phyloP scores from a whole-genome alignment of 2,888 invertebrate species.

The Euzophera pinguis region DNA sequence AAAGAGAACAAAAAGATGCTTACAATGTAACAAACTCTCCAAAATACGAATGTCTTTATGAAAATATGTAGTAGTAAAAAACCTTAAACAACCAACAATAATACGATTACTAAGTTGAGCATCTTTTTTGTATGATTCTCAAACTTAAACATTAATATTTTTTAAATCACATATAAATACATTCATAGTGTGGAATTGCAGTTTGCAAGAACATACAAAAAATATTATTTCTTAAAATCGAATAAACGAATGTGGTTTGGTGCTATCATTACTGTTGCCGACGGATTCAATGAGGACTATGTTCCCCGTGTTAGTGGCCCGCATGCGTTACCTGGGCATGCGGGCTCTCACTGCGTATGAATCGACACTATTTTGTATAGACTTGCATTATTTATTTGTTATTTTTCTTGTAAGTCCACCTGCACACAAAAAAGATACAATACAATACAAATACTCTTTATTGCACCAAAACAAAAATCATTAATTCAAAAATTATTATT shows the following conservation, averaged over 20 bases:
- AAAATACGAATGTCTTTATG: slow-evolving; percentile 6
- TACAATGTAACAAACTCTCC: not conserved
- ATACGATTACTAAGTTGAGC: slow-evolving; percentile 33
- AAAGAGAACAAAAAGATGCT: too few relatives aligned
- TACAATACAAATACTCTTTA: too few relatives aligned
- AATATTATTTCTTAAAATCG: too few relatives aligned
- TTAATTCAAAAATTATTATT: not conserved
- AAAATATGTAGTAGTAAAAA: not conserved
- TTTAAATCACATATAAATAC: too few relatives aligned
- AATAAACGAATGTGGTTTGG: not conserved
- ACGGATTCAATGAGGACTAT: slow-evolving; percentile 4
- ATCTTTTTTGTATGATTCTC: slow-evolving; percentile 23
- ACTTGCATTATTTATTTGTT: slow-evolving; percentile 56
- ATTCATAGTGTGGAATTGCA: too few relatives aligned
- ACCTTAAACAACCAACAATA: slow-evolving; percentile 11
- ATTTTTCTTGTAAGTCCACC: slow-evolving; percentile 79
- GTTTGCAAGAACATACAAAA: too few relatives aligned
- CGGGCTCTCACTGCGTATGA: slow-evolving; percentile 34
- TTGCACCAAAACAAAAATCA: too few relatives aligned
- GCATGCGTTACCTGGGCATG: slow-evolving; percentile 36
- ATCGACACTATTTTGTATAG: slow-evolving; percentile 43
- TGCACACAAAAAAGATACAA: slow-evolving; percentile 33
- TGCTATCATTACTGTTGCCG: not conserved
- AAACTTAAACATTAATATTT: too few relatives aligned
- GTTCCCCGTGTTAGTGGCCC: slow-evolving; percentile 11